phyloP scores from a whole-genome alignment of 1,140 invertebrate species.

The Coptotermes formosanus region DNA sequence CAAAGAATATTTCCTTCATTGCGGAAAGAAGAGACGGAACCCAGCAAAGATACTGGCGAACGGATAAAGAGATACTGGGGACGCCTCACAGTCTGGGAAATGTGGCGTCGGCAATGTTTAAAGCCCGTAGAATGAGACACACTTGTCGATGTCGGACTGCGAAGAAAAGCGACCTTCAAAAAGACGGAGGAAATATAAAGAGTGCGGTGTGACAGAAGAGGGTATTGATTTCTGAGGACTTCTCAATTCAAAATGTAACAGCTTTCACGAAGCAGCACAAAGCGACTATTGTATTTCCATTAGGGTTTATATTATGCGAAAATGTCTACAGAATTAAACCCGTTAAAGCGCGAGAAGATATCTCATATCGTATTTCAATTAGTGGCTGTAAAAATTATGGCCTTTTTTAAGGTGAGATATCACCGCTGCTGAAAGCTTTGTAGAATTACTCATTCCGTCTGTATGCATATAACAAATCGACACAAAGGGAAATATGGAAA shows the following conservation, averaged over 20 bases:
- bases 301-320: background rate
- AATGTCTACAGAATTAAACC: too few relatives aligned
- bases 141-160: background rate
- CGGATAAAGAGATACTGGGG: background rate
- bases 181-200: background rate
- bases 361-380: too few relatives aligned
- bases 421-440: too few relatives aligned
- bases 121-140: background rate
- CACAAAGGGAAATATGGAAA: too few relatives aligned
- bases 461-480: too few relatives aligned
- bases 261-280: background rate
- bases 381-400: too few relatives aligned
- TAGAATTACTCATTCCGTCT: too few relatives aligned
- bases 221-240: background rate
- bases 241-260: background rate
- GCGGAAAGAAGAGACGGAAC: background rate
- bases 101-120: background rate
- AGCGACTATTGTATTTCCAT: background rate
- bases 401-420: too few relatives aligned
- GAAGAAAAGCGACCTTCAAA: background rate
- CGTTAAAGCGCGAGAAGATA: too few relatives aligned
- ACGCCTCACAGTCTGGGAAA: background rate
- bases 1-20: background rate
- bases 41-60: background rate
- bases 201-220: background rate